Evolutionary conservation across 2,797 vertebrate species (phyloP), one percentile per base, ranked within the genome.

Genomic region (Mergus octosetaceus): DNA sequence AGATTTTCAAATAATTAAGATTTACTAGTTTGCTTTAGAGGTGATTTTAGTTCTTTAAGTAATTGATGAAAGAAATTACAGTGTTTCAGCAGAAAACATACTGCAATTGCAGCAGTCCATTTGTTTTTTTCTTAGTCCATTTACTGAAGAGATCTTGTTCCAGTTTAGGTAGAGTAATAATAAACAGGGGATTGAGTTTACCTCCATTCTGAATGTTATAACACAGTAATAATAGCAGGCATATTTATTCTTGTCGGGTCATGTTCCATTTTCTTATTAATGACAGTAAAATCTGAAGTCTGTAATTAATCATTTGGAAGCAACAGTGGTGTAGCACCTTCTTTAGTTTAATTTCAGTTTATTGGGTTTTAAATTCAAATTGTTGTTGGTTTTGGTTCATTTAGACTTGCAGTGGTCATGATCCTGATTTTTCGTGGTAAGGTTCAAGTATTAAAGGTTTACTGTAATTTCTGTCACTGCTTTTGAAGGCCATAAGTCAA

Each of bases 91-190:
- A 88, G 82, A 92, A 91, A 85, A 22, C 43, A 18, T 77, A 45
- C 60, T 94, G 60, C 53, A 73, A 4, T 92, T 85, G 41, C 78
- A 85, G 85, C 78, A 87, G 84, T 74, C 51, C 58, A 28, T 93
- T 95, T 95, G 73, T 85, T 87, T 91, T 93, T 53, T 53, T 51
- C 25, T 91, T 53, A 70, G 56, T 74, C 77, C 74, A 43, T 94
- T 94, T 96, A 74, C 80, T 94, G 88, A 85, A 94, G 89, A 90
- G 69, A 82, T 95, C 64, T 94, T 22, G 2, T 73, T 95, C 86
- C 47, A 47, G 65, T 65, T 65, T 85, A 90, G 68, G 60, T 90
- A 57, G 86, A 91, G 58, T 69, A 88, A 71, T 95, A 92, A 88
- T 45, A 64, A 86, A 45, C 39, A 80, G 25, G 81, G 66, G 53